Evolutionary conservation across 2,113 vertebrate species (phyloP).

Genomic region (Petromus typicus): DNA sequence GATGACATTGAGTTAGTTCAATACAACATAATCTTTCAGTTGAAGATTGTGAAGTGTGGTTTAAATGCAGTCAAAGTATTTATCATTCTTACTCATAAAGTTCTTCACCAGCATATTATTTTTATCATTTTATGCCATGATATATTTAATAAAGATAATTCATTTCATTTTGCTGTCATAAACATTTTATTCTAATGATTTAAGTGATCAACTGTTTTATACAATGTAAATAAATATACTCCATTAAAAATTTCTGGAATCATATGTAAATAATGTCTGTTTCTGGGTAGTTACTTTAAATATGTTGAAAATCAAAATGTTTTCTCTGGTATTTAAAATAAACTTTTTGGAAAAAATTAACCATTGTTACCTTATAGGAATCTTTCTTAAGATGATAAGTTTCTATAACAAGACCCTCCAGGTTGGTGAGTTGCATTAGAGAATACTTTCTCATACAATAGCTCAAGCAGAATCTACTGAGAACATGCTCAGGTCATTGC

Average conservation of each 20-base stretch:
- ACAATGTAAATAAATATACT: background rate
- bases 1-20: constrained; percentile 38
- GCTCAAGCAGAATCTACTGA: background rate
- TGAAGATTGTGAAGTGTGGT: background rate
- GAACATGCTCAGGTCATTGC: background rate
- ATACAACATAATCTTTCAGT: background rate
- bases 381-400: background rate
- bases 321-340: background rate
- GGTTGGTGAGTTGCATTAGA: background rate
- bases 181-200: background rate
- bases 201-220: background rate
- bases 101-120: background rate
- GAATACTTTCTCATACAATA: background rate
- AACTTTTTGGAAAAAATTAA: background rate
- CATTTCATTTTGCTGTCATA: background rate
- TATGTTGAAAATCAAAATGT: background rate
- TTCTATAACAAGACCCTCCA: background rate
- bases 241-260: background rate
- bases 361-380: background rate
- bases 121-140: background rate
- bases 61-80: background rate
- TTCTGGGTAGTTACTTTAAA: background rate
- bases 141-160: background rate
- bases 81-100: background rate
- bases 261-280: background rate